Conservation (phyloP, 2,797 vertebrate species). For the Emys orbicularis region DNA sequence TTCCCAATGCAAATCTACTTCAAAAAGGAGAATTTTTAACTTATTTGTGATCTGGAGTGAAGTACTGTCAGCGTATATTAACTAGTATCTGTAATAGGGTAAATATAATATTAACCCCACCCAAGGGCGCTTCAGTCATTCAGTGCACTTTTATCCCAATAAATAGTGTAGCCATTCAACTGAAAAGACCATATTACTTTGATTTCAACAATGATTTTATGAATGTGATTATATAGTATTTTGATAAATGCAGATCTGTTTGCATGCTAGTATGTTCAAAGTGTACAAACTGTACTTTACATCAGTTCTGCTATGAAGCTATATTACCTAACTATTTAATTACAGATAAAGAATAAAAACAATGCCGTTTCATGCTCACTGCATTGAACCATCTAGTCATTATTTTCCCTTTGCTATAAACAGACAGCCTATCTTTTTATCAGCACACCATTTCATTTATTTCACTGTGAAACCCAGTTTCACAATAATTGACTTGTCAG, state of each 20-base stretch:
- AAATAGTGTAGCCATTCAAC: constrained; percentile 62
- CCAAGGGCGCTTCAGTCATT: constrained; percentile 50
- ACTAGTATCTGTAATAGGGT: constrained; percentile 22
- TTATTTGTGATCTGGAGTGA: constrained; percentile 18
- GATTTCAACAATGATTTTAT: constrained; percentile 56
- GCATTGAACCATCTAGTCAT: constrained; percentile 86
- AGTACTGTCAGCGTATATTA: constrained; percentile 53
- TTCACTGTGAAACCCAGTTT: constrained; percentile 87
- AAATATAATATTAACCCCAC: constrained; percentile 58
- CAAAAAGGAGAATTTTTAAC: constrained; percentile 12
- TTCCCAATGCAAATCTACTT: not conserved
- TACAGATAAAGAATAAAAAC: constrained; percentile 82
- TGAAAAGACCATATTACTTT: constrained; percentile 55
- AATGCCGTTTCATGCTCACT: constrained; percentile 82
- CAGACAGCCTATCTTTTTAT: constrained; percentile 85
- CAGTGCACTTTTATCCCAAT: constrained; percentile 32
- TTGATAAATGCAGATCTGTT: constrained; percentile 69
- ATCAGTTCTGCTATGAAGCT: constrained; percentile 70
- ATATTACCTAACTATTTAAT: constrained; percentile 82
- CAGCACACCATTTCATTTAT: constrained; percentile 89
- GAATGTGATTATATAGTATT: constrained; percentile 21
- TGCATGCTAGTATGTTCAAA: constrained; percentile 58
- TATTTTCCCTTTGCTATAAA: constrained; percentile 83
- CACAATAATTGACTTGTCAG: constrained; percentile 91
- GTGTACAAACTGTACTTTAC: constrained; percentile 61